These are phyloP conservation scores for Lytechinus variegatus DNA, from an alignment of 35 echinoderm and acorn worm genomes.

Conservation along the genomic window DNA sequence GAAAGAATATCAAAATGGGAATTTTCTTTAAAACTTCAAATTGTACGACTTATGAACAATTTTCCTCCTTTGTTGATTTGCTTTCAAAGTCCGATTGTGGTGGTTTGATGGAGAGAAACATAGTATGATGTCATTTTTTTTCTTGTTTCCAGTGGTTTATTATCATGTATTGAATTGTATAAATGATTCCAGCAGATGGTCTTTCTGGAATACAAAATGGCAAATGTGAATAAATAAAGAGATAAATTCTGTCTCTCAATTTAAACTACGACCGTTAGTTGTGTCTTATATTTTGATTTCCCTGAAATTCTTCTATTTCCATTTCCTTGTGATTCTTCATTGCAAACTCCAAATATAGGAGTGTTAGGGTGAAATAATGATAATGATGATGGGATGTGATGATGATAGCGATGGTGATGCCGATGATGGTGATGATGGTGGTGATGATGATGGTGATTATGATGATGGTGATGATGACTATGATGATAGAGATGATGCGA, in stretches of 20 bases:
- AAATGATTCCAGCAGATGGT: neutral
- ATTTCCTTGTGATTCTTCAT: neutral
- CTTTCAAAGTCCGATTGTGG: neutral
- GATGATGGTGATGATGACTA: neutral
- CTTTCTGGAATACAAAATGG: neutral
- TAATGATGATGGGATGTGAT: too few relatives aligned
- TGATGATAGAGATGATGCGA: neutral
- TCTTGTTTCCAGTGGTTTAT: neutral
- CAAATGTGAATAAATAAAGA: slow-evolving; percentile 6
- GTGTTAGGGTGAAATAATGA: too few relatives aligned
- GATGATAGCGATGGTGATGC: too few relatives aligned
- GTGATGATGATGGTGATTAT: too few relatives aligned
- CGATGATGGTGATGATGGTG: too few relatives aligned
- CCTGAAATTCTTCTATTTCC: neutral
- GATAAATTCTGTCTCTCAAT: neutral
- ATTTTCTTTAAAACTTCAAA: neutral
- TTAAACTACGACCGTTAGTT: neutral
- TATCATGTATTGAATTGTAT: neutral
- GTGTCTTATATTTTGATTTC: neutral
- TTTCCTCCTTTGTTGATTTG: neutral
- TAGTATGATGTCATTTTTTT: neutral
- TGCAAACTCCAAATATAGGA: too few relatives aligned
- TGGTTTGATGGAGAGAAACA: neutral
- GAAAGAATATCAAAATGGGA: neutral
- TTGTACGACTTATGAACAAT: too few relatives aligned